Percentiles rank a stretch among this genome's conserved stretches.
Conservation (phyloP, 2,888 invertebrate species). For the Microchrysa polita region DNA sequence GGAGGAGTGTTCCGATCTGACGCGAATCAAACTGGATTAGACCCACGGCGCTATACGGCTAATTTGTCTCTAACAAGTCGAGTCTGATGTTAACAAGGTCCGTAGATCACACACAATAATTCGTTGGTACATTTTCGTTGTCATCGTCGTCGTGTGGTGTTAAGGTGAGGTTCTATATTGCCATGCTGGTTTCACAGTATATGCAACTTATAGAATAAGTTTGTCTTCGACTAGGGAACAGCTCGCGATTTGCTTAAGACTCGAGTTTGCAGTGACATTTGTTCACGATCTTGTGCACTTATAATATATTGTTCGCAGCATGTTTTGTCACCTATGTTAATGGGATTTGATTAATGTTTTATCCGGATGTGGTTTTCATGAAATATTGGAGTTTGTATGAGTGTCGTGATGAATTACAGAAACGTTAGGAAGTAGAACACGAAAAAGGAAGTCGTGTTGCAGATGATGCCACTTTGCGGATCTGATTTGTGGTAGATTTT, state of each 20-base stretch:
- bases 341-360: conserved; percentile 31
- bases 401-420: not conserved
- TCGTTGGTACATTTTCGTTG: not conserved
- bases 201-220: no score
- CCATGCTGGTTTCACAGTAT: not conserved
- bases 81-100: conserved; percentile 29
- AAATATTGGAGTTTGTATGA: conserved; percentile 3
- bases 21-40: conserved; percentile 22
- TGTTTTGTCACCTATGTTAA: conserved; percentile 38
- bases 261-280: conserved; percentile 7
- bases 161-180: not conserved
- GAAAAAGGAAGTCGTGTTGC: no score
- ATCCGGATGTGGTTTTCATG: conserved; percentile 3
- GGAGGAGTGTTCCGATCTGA: conserved; percentile 21
- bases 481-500: no score
- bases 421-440: no score
- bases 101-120: conserved; percentile 23
- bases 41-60: conserved; percentile 36
- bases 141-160: not conserved
- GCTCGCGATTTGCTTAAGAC: conserved; percentile 1
- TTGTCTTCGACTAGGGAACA: conserved; percentile 1
- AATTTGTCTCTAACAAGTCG: conserved; percentile 38
- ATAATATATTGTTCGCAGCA: conserved; percentile 34
- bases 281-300: conserved; percentile 21
- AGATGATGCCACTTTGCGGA: no score